phyloP scores from a whole-genome alignment of 1,140 invertebrate genomes.

The Aphidius gifuensis region DNA sequence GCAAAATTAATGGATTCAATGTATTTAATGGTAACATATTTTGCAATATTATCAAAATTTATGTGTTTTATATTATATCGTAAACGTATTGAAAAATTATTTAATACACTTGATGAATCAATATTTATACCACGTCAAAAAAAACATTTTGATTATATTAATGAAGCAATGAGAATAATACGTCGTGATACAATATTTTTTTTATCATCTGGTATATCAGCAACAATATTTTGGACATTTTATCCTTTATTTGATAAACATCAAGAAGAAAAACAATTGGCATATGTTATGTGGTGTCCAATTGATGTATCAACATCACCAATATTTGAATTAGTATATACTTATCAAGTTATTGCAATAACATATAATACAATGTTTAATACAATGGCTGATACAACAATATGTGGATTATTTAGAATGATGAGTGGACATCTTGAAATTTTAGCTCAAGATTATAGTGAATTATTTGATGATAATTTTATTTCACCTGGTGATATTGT shows the following conservation, averaged over 20 bases:
- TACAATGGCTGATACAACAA: conserved; percentile 15
- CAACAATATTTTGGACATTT: conserved; percentile 14
- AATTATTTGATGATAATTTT: conserved; percentile 1
- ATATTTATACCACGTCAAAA: conserved; percentile 5
- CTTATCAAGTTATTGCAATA: conserved; percentile 5
- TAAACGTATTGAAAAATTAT: conserved; percentile 2
- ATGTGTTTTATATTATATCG: conserved; percentile 1
- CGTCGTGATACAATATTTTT: conserved; percentile 4
- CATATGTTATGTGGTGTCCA: conserved; percentile 13
- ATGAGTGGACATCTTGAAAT: conserved; percentile 14
- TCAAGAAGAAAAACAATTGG: conserved; percentile 12
- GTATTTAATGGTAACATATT: conserved; percentile 12
- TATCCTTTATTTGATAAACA: conserved; percentile 11
- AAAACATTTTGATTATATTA: neutral
- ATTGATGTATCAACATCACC: neutral
- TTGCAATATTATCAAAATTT: conserved; percentile 6
- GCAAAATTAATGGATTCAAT: conserved; percentile 6
- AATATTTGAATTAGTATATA: neutral
- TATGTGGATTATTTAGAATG: conserved; percentile 7
- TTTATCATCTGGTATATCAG: neutral
- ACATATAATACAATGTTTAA: conserved; percentile 5
- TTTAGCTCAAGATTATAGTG: conserved; percentile 1
- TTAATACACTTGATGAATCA: conserved; percentile 1
- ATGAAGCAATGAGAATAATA: conserved; percentile 8
- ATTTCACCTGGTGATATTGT: conserved; percentile 3